Base-by-base conservation (phyloP, 2,888 invertebrate genomes). In the Prosopocoilus inquinatus region DNA sequence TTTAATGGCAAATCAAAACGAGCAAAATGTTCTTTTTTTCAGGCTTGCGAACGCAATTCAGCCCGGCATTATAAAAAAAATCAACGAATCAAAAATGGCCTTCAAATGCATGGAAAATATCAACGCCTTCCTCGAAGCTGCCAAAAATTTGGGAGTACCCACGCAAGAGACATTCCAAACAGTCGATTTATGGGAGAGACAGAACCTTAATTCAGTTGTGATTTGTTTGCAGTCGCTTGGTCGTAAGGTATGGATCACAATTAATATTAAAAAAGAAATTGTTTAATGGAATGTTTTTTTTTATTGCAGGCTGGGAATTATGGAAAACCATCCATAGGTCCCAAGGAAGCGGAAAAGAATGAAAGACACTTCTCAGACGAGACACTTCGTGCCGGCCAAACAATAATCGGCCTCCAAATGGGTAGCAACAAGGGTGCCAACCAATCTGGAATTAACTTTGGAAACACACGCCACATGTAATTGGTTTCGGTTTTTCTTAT, bases 71-170 rank as follows among this genome's bases (percentile, higher is more conserved):
- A 88, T 98, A 54, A 96, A 94, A 81, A 96, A 95, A 80, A 86
- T 97, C 67, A 96, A 97, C 78, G 86, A 86, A 67, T 75, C 75
- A 33, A 86, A 87, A 72, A 90, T 94, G 88, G 95, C 93, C 57
- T 98, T 97, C 80, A 96, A 96, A 74, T 95, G 95, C 79, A 98
- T 98, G 97, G 97, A 98, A 80, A 98, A 98, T 77, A 97, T 98
- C 68, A 94, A 95, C 78, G 91, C 89, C 20, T 96, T 97, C 80
- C 80, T 95, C 57, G 91, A 89, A 64, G 89, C 88, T 8, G 93
- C 91, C 53, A 87, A 86, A 73, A 84, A 83, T 55, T 82, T 96
- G 61, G 98, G 97, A 38, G 96, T 99, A 2, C 92, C 94, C 1
- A 89, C 92, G 15, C 91, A 93, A 74, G 97, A 97, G 79, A 90